phyloP scores from a whole-genome alignment of 1,140 invertebrate genomes.

The Brachionus rubens region DNA sequence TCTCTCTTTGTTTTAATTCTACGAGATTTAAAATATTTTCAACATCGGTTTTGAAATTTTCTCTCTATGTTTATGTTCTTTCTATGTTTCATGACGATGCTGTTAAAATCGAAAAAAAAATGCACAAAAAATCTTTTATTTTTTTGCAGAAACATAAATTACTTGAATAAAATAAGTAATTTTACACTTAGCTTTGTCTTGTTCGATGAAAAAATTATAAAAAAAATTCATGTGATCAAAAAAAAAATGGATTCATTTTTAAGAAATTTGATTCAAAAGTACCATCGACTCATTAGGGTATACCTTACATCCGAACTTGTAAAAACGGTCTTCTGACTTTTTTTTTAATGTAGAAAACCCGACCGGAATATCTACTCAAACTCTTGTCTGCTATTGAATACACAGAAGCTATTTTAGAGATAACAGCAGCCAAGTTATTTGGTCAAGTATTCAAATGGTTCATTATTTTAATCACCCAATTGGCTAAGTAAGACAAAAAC shows the following conservation, averaged over 20 bases:
- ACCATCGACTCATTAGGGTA: conserved; percentile 2
- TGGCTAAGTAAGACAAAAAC: neutral
- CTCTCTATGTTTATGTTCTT: no score
- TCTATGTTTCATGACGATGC: no score
- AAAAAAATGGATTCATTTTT: conserved; percentile 33
- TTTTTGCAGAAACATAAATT: no score
- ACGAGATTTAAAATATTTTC: no score
- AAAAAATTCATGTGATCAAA: neutral
- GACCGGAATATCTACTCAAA: conserved; percentile 11
- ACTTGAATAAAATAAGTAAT: no score
- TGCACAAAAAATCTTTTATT: no score
- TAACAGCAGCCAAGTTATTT: conserved; percentile 36
- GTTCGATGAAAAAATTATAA: no score
- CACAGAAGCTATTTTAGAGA: conserved; percentile 37
- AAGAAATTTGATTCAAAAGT: conserved; percentile 22
- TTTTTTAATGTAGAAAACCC: neutral
- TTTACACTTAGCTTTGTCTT: no score
- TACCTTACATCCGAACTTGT: neutral
- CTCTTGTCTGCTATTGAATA: conserved; percentile 33
- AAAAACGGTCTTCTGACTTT: neutral
- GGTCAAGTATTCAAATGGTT: conserved; percentile 33
- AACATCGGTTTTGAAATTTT: no score
- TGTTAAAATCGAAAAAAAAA: no score
- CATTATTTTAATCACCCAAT: conserved; percentile 1
- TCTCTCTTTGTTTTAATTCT: neutral